These are phyloP conservation scores for Acestrorhynchus altus DNA, from an alignment of 2,797 vertebrate genomes.

Conservation along the genomic window DNA sequence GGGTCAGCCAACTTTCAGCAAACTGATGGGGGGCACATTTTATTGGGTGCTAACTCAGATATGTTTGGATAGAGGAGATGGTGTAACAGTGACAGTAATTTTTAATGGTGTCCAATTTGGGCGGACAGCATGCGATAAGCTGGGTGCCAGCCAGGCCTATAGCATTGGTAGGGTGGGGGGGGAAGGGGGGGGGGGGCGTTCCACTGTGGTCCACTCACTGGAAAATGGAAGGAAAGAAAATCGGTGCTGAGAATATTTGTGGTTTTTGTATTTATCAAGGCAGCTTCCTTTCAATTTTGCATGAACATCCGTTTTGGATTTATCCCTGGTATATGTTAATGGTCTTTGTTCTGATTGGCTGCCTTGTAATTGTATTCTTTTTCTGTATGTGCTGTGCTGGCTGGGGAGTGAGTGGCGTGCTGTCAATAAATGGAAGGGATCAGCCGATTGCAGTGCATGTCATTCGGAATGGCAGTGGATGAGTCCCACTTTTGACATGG, in stretches of 20 bases:
- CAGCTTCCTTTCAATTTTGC: background rate
- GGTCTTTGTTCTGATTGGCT: no score
- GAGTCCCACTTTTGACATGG: no score
- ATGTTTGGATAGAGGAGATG: constrained; percentile 47
- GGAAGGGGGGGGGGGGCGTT: no score
- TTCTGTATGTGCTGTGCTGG: no score
- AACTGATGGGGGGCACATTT: background rate
- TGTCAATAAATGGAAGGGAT: no score
- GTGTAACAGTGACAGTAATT: constrained; percentile 43
- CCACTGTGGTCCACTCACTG: constrained; percentile 12
- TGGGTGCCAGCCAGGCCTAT: background rate
- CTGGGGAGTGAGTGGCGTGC: no score
- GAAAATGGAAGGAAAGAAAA: background rate
- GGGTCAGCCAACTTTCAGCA: constrained; percentile 43
- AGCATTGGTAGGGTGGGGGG: background rate
- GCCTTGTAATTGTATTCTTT: no score
- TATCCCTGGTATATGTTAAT: no score
- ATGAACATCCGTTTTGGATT: no score
- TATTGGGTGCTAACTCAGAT: constrained; percentile 42
- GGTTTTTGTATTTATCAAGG: background rate
- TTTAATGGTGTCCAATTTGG: constrained; percentile 25
- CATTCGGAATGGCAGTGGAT: no score
- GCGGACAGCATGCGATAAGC: constrained; percentile 1
- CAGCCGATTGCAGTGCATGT: no score
- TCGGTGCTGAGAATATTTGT: background rate